Conservation (phyloP, 2,113 vertebrate genomes). For the Sebastes fasciatus region DNA sequence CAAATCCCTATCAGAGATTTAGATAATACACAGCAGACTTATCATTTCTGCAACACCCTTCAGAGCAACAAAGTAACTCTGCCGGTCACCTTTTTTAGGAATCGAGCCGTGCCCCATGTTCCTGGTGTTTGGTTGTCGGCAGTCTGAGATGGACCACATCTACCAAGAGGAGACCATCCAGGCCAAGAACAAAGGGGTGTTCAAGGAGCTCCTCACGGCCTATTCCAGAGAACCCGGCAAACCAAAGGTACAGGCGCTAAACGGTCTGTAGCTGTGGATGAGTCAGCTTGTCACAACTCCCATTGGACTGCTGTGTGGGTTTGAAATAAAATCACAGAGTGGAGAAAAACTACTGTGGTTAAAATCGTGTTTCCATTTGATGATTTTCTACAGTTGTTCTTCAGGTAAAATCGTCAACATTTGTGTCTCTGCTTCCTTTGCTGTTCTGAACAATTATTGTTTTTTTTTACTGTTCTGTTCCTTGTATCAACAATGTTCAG, state of each 20-base stretch:
- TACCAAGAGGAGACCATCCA: conserved; percentile 95
- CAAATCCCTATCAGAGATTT: conserved; percentile 14
- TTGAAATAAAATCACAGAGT: conserved; percentile 8
- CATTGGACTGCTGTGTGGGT: conserved; percentile 12
- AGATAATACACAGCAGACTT: background rate
- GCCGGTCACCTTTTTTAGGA: conserved; percentile 76
- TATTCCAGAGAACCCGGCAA: conserved; percentile 97
- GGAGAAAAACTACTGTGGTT: conserved; percentile 8
- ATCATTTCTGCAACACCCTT: background rate
- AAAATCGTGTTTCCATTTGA: background rate
- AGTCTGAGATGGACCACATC: conserved; percentile 96
- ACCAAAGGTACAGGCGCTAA: conserved; percentile 91
- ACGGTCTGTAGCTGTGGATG: background rate
- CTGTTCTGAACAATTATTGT: background rate
- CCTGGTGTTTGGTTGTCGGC: conserved; percentile 96
- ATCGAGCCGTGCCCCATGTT: conserved; percentile 93
- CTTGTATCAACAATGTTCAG: too few relatives aligned
- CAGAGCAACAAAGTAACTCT: conserved; percentile 2
- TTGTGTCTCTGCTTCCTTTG: too few relatives aligned
- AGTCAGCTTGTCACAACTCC: conserved; percentile 34
- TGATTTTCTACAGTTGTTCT: background rate
- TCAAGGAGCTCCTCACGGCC: conserved; percentile 94
- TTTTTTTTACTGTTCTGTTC: too few relatives aligned
- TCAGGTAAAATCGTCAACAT: too few relatives aligned
- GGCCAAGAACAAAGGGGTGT: conserved; percentile 92